phyloP scores from a whole-genome alignment of 2,113 vertebrate species.

The Entomyzon cyanotis region DNA sequence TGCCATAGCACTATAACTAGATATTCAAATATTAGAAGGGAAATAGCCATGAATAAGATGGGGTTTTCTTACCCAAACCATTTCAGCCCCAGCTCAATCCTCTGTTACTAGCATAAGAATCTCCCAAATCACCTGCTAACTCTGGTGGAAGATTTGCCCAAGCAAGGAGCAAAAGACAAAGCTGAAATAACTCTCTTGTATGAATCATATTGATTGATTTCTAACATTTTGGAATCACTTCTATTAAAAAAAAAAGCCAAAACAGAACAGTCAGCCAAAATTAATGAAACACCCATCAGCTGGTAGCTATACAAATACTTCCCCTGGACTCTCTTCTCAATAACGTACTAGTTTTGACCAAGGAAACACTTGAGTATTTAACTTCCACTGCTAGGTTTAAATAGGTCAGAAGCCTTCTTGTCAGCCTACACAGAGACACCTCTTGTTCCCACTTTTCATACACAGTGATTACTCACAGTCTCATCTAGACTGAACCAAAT shows the following conservation, averaged over 20 bases:
- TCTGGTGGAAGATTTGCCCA: background rate
- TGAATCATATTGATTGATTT: background rate
- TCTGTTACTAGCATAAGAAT: background rate
- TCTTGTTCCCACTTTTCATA: background rate
- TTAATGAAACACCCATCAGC: background rate
- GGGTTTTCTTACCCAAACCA: background rate
- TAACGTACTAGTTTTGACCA: background rate
- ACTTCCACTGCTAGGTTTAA: background rate
- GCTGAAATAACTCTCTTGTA: background rate
- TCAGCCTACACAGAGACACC: background rate
- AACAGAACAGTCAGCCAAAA: background rate
- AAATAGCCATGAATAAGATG: background rate
- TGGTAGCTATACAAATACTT: background rate
- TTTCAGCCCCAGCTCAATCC: background rate
- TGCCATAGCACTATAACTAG: background rate
- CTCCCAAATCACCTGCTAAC: background rate
- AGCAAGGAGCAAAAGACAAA: background rate
- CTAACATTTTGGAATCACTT: background rate
- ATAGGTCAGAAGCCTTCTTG: background rate
- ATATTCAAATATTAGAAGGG: background rate
- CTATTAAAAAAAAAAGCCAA: background rate
- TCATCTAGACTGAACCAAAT: background rate
- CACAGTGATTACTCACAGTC: background rate
- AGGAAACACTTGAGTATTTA: background rate
- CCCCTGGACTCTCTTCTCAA: background rate